phyloP scores from a whole-genome alignment of 37 sponge, comb jelly and placozoan genomes.

The Halisarca cf. caerulea region DNA sequence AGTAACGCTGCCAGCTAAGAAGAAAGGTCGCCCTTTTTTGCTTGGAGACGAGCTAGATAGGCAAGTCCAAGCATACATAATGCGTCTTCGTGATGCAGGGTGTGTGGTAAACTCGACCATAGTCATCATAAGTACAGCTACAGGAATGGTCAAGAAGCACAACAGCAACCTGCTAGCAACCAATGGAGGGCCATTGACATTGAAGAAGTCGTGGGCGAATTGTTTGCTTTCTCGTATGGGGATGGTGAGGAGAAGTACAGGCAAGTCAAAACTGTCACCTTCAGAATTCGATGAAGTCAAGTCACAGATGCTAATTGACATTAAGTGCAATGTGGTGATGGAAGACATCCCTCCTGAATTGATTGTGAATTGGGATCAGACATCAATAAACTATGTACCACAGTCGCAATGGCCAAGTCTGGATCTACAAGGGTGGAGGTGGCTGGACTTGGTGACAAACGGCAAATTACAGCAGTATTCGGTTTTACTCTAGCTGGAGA shows the following conservation, averaged over 20 bases:
- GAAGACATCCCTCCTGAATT: conserved; percentile 57
- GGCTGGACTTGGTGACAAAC: conserved; percentile 47
- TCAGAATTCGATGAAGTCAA: conserved; percentile 42
- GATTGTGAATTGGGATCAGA: conserved; percentile 66
- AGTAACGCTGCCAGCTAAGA: neutral
- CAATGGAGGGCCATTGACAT: neutral
- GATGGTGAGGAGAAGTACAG: conserved; percentile 41
- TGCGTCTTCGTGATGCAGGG: conserved; percentile 9
- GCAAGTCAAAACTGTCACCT: conserved; percentile 17
- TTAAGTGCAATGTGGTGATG: conserved; percentile 36
- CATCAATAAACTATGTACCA: conserved; percentile 60
- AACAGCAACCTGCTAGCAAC: conserved; percentile 13
- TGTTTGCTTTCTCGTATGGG: conserved; percentile 31
- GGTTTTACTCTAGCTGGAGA: conserved; percentile 45
- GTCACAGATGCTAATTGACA: conserved; percentile 33
- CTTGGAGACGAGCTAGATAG: conserved; percentile 17
- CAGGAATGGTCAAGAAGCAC: conserved; percentile 8
- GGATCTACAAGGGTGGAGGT: conserved; percentile 50
- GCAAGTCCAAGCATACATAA: conserved; percentile 17
- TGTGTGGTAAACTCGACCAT: conserved; percentile 7
- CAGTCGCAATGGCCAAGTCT: conserved; percentile 34
- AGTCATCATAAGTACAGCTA: conserved; percentile 1
- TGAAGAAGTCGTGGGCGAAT: conserved; percentile 32
- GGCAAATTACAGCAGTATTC: conserved; percentile 61
- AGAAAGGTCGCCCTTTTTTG: neutral